Percentiles rank a stretch among this genome's conserved stretches.
Conservation (phyloP, 2,888 invertebrate species). For the Cheilosia variabilis region DNA sequence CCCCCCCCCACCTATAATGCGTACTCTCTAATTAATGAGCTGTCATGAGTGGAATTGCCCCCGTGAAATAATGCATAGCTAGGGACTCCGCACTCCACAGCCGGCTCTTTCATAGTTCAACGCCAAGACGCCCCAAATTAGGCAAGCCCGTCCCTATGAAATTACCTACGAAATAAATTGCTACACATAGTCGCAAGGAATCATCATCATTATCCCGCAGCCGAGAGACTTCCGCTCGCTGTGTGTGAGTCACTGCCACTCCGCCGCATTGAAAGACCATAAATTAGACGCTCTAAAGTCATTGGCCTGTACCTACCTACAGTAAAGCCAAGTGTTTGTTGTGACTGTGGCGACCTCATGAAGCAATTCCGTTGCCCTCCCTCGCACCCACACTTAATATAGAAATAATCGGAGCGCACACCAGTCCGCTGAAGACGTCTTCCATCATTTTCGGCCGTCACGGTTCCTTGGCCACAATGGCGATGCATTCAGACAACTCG, state of each 20-base stretch:
- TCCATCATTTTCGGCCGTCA: constrained; percentile 64
- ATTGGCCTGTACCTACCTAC: constrained; percentile 28
- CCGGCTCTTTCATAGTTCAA: background rate
- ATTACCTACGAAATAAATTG: constrained; percentile 27
- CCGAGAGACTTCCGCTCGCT: constrained; percentile 46
- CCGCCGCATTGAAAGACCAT: constrained; percentile 33
- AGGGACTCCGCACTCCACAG: constrained; percentile 1
- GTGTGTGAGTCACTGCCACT: constrained; percentile 29
- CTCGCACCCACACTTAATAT: constrained; percentile 23
- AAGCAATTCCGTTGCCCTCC: constrained; percentile 40
- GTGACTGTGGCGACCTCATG: constrained; percentile 50
- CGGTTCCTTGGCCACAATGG: constrained; percentile 41
- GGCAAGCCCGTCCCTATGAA: constrained; percentile 31
- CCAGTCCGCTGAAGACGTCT: constrained; percentile 71
- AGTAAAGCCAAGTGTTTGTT: constrained; percentile 42
- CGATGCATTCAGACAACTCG: background rate
- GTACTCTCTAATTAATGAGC: constrained; percentile 61
- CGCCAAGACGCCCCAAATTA: constrained; percentile 22
- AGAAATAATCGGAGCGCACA: constrained; percentile 71
- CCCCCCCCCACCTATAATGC: background rate
- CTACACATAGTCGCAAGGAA: constrained; percentile 14
- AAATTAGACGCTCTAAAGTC: constrained; percentile 59
- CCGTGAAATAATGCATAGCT: constrained; percentile 9
- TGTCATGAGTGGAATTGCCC: constrained; percentile 57
- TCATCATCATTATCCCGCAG: constrained; percentile 19